These are phyloP conservation scores for Pampus argenteus DNA, from an alignment of 2,797 vertebrate genomes.

Conservation along the genomic window DNA sequence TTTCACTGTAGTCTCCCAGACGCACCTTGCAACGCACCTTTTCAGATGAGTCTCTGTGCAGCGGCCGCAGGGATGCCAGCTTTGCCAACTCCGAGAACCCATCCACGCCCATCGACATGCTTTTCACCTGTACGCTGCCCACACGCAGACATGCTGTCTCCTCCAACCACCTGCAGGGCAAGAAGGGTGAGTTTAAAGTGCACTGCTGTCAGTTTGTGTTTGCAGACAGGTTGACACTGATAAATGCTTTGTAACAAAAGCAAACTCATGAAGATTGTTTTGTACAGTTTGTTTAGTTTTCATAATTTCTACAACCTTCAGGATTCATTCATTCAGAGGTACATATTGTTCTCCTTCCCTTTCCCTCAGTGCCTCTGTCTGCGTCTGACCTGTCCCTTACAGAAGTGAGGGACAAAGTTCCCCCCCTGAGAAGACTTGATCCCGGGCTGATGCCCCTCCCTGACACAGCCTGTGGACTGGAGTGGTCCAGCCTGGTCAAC, in stretches of 20 bases:
- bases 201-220: neutral
- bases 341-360: slow-evolving; percentile 18
- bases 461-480: slow-evolving; percentile 89
- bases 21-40: slow-evolving; percentile 91
- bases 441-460: slow-evolving; percentile 94
- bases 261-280: neutral
- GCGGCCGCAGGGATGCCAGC: slow-evolving; percentile 88
- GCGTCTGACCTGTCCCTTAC: slow-evolving; percentile 90
- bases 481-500: slow-evolving; percentile 94
- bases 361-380: slow-evolving; percentile 86
- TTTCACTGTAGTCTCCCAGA: slow-evolving; percentile 84
- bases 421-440: slow-evolving; percentile 86
- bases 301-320: neutral
- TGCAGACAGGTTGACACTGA: neutral
- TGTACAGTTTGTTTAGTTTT: neutral
- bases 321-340: neutral
- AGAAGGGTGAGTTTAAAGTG: slow-evolving; percentile 85
- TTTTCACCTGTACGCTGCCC: slow-evolving; percentile 92
- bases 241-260: neutral
- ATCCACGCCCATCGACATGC: slow-evolving; percentile 81
- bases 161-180: slow-evolving; percentile 78
- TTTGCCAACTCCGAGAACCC: slow-evolving; percentile 86
- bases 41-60: slow-evolving; percentile 94
- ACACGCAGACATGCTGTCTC: slow-evolving; percentile 84
- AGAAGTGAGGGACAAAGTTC: slow-evolving; percentile 87